Conservation (phyloP, 1,140 invertebrate species). For the Asbolus verrucosus region DNA sequence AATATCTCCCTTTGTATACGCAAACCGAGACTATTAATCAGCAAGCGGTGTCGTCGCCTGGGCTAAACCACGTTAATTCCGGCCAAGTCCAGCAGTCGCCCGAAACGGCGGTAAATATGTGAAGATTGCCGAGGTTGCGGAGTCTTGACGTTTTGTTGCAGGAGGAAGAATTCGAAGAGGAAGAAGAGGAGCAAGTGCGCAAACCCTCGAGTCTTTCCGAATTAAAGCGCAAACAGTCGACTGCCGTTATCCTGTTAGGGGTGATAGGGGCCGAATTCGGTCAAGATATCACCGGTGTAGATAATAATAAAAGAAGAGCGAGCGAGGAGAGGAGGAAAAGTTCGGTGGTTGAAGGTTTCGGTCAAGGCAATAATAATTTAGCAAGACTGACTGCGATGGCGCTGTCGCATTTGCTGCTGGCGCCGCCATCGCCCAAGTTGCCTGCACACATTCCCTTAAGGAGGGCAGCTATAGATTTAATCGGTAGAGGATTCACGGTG, state of each 20-base stretch:
- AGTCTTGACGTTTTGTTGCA: constrained; percentile 48
- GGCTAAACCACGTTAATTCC: constrained; percentile 63
- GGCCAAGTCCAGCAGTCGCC: constrained; percentile 64
- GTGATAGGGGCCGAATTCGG: constrained; percentile 99
- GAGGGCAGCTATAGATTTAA: constrained; percentile 95
- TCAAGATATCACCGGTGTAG: constrained; percentile 80
- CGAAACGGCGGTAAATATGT: constrained; percentile 48
- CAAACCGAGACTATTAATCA: constrained; percentile 77
- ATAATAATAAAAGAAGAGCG: constrained; percentile 70
- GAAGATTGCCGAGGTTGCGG: background rate
- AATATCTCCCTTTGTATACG: constrained; percentile 90
- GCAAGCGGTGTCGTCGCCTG: constrained; percentile 63
- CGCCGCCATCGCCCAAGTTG: constrained; percentile 82
- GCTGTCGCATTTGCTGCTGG: constrained; percentile 91
- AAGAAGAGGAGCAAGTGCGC: constrained; percentile 81
- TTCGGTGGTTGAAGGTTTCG: constrained; percentile 80
- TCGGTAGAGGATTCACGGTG: constrained; percentile 96
- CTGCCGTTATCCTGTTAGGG: constrained; percentile 94
- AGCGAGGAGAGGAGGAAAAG: constrained; percentile 79
- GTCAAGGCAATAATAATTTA: constrained; percentile 90
- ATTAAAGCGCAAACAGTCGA: constrained; percentile 94
- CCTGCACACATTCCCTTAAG: constrained; percentile 91
- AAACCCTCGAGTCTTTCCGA: constrained; percentile 89
- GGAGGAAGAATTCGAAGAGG: constrained; percentile 87
- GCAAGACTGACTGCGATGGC: constrained; percentile 94